These are phyloP conservation scores for Siphamia tubifer DNA, from an alignment of 2,113 vertebrate species.

Conservation along the genomic window DNA sequence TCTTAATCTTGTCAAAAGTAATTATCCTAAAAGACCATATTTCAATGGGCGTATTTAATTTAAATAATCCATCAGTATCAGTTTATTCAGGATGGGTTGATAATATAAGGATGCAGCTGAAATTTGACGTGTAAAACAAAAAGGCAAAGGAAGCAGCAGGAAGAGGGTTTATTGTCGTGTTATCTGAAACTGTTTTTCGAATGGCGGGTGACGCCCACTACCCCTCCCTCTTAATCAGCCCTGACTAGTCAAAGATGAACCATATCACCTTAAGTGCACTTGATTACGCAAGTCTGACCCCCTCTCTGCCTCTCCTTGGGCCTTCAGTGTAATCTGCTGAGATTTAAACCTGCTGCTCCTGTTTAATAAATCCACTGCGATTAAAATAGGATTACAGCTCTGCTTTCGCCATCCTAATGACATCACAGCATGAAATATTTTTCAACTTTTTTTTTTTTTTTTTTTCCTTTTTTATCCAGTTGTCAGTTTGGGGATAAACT, in stretches of 20 bases:
- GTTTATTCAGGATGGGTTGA: not conserved
- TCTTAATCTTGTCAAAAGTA: conserved; percentile 36
- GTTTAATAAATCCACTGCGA: conserved; percentile 79
- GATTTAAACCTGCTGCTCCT: conserved; percentile 82
- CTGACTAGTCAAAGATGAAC: conserved; percentile 39
- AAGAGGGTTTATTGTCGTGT: not conserved
- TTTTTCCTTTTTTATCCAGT: not conserved
- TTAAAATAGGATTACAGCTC: conserved; percentile 79
- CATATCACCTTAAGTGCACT: conserved; percentile 71
- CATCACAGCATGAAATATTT: conserved; percentile 65
- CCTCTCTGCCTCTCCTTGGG: conserved; percentile 59
- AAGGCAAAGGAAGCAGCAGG: no score
- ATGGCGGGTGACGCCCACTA: not conserved
- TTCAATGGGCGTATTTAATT: not conserved
- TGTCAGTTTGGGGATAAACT: conserved; percentile 7
- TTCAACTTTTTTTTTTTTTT: conserved; percentile 15
- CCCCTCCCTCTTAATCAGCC: not conserved
- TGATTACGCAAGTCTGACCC: conserved; percentile 59
- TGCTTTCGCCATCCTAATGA: conserved; percentile 64
- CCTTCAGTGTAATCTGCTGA: conserved; percentile 76
- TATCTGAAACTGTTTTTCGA: not conserved
- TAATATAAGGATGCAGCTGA: no score
- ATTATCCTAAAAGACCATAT: conserved; percentile 18
- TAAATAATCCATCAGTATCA: not conserved
- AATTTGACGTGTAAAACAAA: no score